Percentiles rank a stretch among this genome's conserved stretches.
Conservation (phyloP, 2,113 vertebrate species). For the Sialia sialis region DNA sequence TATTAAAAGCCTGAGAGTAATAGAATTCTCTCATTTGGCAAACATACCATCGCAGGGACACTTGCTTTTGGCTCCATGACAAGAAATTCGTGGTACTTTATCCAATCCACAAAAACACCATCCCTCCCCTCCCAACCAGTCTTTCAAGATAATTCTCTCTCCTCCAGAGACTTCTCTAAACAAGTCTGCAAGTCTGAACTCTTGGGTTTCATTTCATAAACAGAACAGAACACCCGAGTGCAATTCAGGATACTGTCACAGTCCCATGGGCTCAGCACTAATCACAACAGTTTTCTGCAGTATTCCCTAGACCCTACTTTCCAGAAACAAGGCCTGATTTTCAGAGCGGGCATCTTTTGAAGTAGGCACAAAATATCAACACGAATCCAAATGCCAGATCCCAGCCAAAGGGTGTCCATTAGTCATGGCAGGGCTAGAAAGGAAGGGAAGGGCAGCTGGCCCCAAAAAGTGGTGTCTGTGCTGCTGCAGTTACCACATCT, state of each 20-base stretch:
- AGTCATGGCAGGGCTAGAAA: slow-evolving; percentile 48
- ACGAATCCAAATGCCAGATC: slow-evolving; percentile 80
- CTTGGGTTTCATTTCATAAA: slow-evolving; percentile 85
- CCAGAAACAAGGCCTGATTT: slow-evolving; percentile 83
- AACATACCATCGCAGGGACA: neutral
- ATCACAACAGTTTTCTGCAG: slow-evolving; percentile 89
- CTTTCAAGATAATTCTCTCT: slow-evolving; percentile 44
- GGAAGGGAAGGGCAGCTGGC: slow-evolving; percentile 52
- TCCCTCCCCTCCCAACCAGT: neutral
- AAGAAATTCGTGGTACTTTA: slow-evolving; percentile 31
- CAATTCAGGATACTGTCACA: slow-evolving; percentile 80
- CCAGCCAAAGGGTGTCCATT: slow-evolving; percentile 85
- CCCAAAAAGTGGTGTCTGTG: slow-evolving; percentile 3
- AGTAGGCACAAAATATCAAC: slow-evolving; percentile 87
- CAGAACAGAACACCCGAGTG: slow-evolving; percentile 81
- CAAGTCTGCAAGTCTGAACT: slow-evolving; percentile 33
- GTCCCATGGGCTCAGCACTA: slow-evolving; percentile 77
- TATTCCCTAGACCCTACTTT: slow-evolving; percentile 85
- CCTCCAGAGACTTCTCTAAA: slow-evolving; percentile 55
- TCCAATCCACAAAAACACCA: slow-evolving; percentile 30
- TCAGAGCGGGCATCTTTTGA: slow-evolving; percentile 86
- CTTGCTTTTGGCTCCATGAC: neutral
- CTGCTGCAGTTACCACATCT: slow-evolving; percentile 20
- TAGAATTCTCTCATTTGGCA: slow-evolving; percentile 42
- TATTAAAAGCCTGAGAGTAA: neutral